Conservation (phyloP, 1,140 invertebrate species). For the Trachymyrmex septentrionalis region DNA sequence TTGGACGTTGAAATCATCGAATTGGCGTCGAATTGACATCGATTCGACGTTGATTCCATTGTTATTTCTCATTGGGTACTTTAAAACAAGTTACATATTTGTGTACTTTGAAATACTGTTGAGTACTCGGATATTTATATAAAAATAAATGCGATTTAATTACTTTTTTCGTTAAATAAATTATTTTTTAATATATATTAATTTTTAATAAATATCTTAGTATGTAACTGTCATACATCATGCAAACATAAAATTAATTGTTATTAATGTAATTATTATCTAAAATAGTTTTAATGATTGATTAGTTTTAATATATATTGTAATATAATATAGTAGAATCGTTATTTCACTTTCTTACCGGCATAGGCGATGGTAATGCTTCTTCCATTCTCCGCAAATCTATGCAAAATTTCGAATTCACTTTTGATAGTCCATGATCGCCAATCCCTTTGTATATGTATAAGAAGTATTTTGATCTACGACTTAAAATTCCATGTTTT, state of each 20-base stretch:
- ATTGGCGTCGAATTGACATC: no score
- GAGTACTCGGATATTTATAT: background rate
- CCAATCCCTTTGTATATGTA: constrained; percentile 40
- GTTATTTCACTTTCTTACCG: constrained; percentile 11
- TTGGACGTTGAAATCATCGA: no score
- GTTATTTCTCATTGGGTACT: background rate
- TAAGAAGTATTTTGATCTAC: constrained; percentile 37
- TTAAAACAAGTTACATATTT: background rate
- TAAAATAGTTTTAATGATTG: background rate
- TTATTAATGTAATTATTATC: background rate
- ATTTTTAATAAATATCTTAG: background rate
- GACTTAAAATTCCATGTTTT: constrained; percentile 25
- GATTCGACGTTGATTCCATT: no score
- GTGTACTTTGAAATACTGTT: background rate
- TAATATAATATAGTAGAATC: background rate
- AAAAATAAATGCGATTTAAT: background rate
- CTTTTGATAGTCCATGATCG: constrained; percentile 1
- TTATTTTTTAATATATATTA: background rate
- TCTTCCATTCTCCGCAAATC: constrained; percentile 40
- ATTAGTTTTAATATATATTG: background rate
- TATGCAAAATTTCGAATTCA: constrained; percentile 36
- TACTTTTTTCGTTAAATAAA: background rate
- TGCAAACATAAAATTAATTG: background rate
- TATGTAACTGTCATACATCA: background rate
- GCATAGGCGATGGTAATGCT: constrained; percentile 47